Percentiles rank a stretch among this genome's conserved stretches.
These are phyloP conservation scores for Stomatorhinus ivindoensis DNA, from an alignment of 2,113 vertebrate species.

Conservation along the genomic window DNA sequence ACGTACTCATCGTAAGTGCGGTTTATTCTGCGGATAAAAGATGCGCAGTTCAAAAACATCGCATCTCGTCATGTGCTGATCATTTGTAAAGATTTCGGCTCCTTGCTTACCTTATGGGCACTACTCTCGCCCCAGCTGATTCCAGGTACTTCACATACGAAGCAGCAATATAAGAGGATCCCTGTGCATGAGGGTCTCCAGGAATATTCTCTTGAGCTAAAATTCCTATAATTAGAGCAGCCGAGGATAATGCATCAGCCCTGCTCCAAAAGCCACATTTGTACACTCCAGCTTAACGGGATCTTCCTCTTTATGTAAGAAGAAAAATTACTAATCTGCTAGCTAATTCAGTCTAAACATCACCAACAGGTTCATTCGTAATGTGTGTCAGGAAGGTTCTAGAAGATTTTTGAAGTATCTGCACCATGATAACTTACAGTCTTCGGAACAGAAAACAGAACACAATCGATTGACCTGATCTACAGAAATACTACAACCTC, in stretches of 20 bases:
- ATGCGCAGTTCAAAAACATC: not conserved
- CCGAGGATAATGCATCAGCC: not conserved
- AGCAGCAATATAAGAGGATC: conserved; percentile 63
- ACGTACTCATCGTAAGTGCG: conserved; percentile 52
- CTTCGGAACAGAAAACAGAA: not conserved
- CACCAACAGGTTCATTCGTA: not conserved
- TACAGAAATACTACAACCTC: not conserved
- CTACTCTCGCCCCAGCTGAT: conserved; percentile 58
- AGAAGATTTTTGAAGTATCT: not conserved
- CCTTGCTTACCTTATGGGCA: conserved; percentile 56
- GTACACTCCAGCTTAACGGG: not conserved
- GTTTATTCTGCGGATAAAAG: conserved; percentile 46
- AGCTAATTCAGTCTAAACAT: not conserved
- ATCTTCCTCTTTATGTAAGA: not conserved
- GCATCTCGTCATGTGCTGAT: not conserved
- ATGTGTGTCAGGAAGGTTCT: not conserved
- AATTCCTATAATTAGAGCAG: conserved; percentile 45
- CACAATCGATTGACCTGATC: not conserved
- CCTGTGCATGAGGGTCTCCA: conserved; percentile 43
- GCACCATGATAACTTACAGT: not conserved
- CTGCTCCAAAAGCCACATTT: not conserved
- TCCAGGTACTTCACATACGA: conserved; percentile 70
- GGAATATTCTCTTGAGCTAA: conserved; percentile 60
- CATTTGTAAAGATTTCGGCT: not conserved
- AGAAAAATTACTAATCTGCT: not conserved